A percentile compares a stretch with the other conserved stretches of the same genome.
Evolutionary conservation across 1,140 invertebrate species (phyloP).

Genomic region (Hyles vespertilio): DNA sequence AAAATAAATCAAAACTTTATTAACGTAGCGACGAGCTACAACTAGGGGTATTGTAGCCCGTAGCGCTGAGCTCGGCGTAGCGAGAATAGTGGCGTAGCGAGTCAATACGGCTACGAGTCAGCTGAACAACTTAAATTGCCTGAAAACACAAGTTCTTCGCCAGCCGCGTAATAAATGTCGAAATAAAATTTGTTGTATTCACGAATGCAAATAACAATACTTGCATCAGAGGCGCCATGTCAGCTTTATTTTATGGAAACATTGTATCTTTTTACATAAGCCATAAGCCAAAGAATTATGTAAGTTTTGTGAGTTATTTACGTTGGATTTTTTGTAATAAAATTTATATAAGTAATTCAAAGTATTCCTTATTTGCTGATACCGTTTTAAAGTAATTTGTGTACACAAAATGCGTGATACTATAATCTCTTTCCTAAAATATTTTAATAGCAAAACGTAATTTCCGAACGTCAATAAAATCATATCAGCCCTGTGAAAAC

Average conservation of each 20-base stretch:
- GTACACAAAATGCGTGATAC: too few species aligned
- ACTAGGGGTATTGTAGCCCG: slow-evolving; percentile 19
- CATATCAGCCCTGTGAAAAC: not conserved
- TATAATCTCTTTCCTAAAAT: too few species aligned
- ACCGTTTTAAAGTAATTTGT: too few species aligned
- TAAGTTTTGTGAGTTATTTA: too few species aligned
- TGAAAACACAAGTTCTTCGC: slow-evolving; percentile 25
- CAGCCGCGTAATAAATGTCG: slow-evolving; percentile 32
- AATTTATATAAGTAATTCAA: too few species aligned
- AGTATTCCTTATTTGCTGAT: too few species aligned
- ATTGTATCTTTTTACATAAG: too few species aligned
- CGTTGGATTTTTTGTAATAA: too few species aligned
- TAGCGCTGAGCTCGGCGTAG: slow-evolving; percentile 11
- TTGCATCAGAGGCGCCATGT: slow-evolving; percentile 17
- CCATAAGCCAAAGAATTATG: too few species aligned
- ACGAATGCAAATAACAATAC: slow-evolving; percentile 26
- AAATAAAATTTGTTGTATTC: slow-evolving; percentile 29
- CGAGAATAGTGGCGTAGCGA: slow-evolving; percentile 7
- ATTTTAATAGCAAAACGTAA: too few species aligned
- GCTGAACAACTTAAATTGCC: slow-evolving; percentile 29
- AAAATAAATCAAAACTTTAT: slow-evolving; percentile 9
- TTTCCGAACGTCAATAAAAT: too few species aligned
- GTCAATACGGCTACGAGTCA: slow-evolving; percentile 11
- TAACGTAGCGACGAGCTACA: slow-evolving; percentile 11
- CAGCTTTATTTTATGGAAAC: slow-evolving; percentile 25